Evolutionary conservation across 2,797 vertebrate genomes (phyloP).

Genomic region (Ptychobarbus kaznakovi): DNA sequence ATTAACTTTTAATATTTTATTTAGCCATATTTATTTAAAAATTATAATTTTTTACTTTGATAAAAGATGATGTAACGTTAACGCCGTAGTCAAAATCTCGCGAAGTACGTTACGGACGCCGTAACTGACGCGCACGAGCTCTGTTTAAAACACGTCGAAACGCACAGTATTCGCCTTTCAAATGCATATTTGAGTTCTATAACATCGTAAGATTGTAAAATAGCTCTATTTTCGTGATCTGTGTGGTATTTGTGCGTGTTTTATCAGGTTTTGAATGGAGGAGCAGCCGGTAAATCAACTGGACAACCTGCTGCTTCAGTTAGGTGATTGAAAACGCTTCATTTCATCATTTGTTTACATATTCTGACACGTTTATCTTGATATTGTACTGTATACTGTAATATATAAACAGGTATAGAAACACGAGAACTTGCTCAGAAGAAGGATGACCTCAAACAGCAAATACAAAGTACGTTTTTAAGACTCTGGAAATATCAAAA

Average conservation of each 20-base stretch:
- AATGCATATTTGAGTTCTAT: background rate
- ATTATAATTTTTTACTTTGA: background rate
- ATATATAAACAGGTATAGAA: constrained; percentile 67
- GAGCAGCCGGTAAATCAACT: constrained; percentile 55
- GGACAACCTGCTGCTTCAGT: constrained; percentile 70
- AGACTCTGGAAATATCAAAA: background rate
- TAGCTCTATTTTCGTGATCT: background rate
- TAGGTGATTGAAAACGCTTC: constrained; percentile 61
- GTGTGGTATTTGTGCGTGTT: background rate
- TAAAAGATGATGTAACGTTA: background rate
- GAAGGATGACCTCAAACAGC: constrained; percentile 70
- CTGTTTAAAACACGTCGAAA: background rate
- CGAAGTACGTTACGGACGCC: background rate
- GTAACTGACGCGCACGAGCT: background rate
- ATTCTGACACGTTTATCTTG: background rate
- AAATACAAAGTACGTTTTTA: constrained; percentile 69
- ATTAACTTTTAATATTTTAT: background rate
- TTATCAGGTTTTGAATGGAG: constrained; percentile 62
- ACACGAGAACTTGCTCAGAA: constrained; percentile 69
- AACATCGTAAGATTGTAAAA: background rate
- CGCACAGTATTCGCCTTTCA: background rate
- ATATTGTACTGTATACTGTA: background rate
- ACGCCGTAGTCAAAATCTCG: background rate
- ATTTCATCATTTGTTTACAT: background rate
- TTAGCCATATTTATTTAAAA: background rate